phyloP scores from a whole-genome alignment of 2,113 vertebrate species.

The Cricetomys ansorgei region DNA sequence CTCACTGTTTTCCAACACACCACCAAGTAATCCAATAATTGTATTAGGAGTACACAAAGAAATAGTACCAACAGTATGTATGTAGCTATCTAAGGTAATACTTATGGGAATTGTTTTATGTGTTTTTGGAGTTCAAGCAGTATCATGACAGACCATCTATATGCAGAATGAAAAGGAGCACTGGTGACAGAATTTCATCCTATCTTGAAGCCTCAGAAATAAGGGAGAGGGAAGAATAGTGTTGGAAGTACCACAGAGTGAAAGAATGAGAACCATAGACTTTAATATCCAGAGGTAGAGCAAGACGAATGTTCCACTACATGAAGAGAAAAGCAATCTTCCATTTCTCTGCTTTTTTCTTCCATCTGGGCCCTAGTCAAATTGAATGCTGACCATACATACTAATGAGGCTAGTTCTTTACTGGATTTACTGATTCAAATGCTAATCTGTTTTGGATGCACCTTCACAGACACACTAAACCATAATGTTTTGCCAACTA shows the following conservation, averaged over 20 bases:
- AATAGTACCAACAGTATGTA: not conserved
- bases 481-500: not conserved
- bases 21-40: constrained; percentile 28
- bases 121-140: not conserved
- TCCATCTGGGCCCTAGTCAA: not conserved
- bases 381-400: not conserved
- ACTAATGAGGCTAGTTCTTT: not conserved
- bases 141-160: not conserved
- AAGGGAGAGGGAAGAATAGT: not conserved
- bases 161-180: not conserved
- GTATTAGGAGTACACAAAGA: not conserved
- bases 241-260: not conserved
- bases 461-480: not conserved
- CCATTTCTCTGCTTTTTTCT: not conserved
- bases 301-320: not conserved
- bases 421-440: not conserved
- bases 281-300: not conserved
- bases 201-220: not conserved
- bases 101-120: not conserved
- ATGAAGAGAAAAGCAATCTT: not conserved
- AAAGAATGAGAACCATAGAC: not conserved
- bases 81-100: not conserved
- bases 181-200: not conserved
- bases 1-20: not conserved
- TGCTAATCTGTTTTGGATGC: not conserved